Base-by-base conservation (phyloP, 1,140 invertebrate genomes). In the Trinorchestia longiramus region DNA sequence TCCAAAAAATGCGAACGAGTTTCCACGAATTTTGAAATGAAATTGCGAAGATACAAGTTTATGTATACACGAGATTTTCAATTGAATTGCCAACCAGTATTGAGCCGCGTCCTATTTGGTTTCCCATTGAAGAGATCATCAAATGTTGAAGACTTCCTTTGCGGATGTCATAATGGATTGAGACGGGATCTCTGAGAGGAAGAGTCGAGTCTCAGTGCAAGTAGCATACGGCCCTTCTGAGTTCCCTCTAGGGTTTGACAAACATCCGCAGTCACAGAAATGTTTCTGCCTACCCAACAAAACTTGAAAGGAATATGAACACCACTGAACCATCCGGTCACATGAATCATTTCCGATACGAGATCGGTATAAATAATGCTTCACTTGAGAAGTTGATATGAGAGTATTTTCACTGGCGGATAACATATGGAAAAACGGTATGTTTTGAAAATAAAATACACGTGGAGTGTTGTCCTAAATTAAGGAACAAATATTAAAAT, bases 91-190 rank as follows among this genome's bases (percentile, higher is more conserved):
- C 41, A n/a, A 47, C 92, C 43, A 47, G 43, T n/a, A 94, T 94
- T 47, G 92, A 94, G 92, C 43, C 36, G 36, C 17, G 43, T 40
- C 36, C 44, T 94, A 42, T 45, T 45, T 45, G 40, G 43, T 40
- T 28, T 44, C 40, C 28, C 92, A 94, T 94, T 94, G 44, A 94
- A 47, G 44, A 45, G 43, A 45, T 94, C 44, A 40, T 91, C 44
- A n/a, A 44, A 94, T 45, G 92, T 19, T 47, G 43, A 94, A 45
- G 44, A 47, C 92, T 94, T 94, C 92, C 92, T 94, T 40, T 94
- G 40, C 92, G 92, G 92, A 94, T 45, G 92, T 43, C 92, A 94
- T 94, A 94, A 94, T 43, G 43, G 92, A 94, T 94, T 94, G 92
- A 47, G 92, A 94, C 44, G 43, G 43, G 88, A 90, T 23, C 62